Evolutionary conservation across 2,797 vertebrate genomes (phyloP).

Genomic region (Merluccius polli): DNA sequence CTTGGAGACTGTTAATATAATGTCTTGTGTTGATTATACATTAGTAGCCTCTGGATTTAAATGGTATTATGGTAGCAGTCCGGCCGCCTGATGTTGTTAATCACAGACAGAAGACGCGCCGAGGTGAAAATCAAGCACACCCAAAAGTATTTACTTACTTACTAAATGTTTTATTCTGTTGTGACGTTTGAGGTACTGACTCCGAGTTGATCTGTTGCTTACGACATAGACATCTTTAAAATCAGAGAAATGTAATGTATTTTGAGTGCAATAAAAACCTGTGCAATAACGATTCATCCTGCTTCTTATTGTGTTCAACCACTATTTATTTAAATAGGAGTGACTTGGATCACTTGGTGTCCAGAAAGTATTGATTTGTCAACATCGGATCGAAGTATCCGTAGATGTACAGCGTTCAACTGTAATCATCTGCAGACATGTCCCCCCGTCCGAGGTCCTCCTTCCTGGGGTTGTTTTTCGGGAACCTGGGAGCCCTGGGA

Average conservation of each 20-base stretch:
- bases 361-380: background rate
- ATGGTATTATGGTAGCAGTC: background rate
- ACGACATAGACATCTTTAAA: conserved; percentile 40
- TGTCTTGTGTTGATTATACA: background rate
- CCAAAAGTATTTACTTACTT: conserved; percentile 32
- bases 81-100: background rate
- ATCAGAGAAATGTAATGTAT: conserved; percentile 68
- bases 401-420: background rate
- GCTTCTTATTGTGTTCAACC: background rate
- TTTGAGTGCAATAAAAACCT: conserved; percentile 75
- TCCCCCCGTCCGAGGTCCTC: no score
- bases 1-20: background rate
- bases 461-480: no score
- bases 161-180: conserved; percentile 42
- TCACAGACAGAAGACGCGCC: background rate
- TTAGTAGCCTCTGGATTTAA: background rate
- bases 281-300: conserved; percentile 65
- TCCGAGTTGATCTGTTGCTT: conserved; percentile 37
- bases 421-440: no score
- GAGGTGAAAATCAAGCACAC: conserved; percentile 19
- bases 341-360: no score
- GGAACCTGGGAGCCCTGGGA: no score
- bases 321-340: background rate
- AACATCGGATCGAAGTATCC: background rate
- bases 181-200: conserved; percentile 37